Base-by-base conservation (phyloP, 2,888 invertebrate species). In the Lasioglossum lativentre region DNA sequence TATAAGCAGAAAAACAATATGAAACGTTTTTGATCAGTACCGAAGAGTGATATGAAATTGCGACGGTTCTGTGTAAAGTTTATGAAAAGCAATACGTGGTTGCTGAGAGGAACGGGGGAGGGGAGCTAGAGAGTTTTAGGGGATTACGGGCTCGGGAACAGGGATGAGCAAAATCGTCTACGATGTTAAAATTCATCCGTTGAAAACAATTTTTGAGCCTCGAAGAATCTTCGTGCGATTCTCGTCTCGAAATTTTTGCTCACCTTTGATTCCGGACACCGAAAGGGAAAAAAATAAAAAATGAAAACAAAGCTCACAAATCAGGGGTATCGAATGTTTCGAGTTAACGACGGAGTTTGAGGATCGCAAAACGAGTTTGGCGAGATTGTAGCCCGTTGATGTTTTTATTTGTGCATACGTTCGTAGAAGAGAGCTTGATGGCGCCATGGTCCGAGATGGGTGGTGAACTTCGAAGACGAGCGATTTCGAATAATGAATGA, bases 1-100 rank as follows among this genome's bases (percentile, higher is more conserved):
- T 83, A 87, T 92, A 93, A 93, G 93, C 91, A 87, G 90, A 73
- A 73, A 63, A 92, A 85, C 80, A 87, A 90, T 89, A 89, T 87
- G 88, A 80, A 71, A 52, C 19, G 45, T 84, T 80, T 82, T 82
- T 42, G 78, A 88, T 70, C 78, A 52, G 78, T 78, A 71, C 47
- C 47, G 85, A 83, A 75, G 76, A 84, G 89, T 86, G 86, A 90
- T 89, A 88, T 66, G 76, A 82, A 77, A 77, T 70, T 40, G 52
- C 82, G 80, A 88, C 34, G 78, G 86, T 82, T 86, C 74, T 86
- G 75, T 77, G 83, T 47, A 82, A 78, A 71, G 63, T 42, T 83
- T 70, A 85, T 73, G 76, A 87, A 86, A 86, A 90, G 88, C 89
- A 90, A 88, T 91, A 89, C n/a, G 63, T 75, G 82, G 82, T 86